Conservation (phyloP, 2,113 vertebrate species). For the Chionomys nivalis region DNA sequence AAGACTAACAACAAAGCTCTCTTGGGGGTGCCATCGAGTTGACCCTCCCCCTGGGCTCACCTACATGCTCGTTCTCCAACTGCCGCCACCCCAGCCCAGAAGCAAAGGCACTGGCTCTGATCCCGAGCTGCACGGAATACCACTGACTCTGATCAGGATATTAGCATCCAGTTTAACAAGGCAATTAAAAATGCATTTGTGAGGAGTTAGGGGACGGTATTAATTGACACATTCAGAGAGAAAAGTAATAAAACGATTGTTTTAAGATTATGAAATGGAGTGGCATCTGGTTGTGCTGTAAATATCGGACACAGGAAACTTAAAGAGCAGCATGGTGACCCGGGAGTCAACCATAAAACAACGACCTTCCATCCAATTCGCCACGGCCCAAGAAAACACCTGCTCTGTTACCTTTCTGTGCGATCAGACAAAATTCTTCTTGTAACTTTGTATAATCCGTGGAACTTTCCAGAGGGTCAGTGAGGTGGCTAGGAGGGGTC, state of each 20-base stretch:
- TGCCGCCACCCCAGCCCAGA: background rate
- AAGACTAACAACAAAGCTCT: constrained; percentile 43
- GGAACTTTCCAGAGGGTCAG: constrained; percentile 92
- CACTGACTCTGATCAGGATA: background rate
- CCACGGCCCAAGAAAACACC: background rate
- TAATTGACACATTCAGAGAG: background rate
- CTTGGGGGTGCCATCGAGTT: background rate
- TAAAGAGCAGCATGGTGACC: background rate
- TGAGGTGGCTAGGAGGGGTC: constrained; percentile 89
- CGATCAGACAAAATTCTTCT: constrained; percentile 97
- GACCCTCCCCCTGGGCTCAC: background rate
- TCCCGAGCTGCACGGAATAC: background rate
- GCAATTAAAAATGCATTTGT: background rate
- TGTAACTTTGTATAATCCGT: constrained; percentile 98
- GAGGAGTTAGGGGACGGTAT: background rate
- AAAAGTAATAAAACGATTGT: background rate
- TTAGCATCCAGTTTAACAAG: constrained; percentile 3
- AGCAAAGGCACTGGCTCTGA: background rate
- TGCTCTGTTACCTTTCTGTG: constrained; percentile 94
- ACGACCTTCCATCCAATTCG: background rate
- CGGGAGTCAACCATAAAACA: background rate
- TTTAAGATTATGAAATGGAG: background rate
- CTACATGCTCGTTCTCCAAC: background rate
- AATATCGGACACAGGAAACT: background rate
- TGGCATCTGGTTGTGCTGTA: background rate